Base-by-base conservation (phyloP, 2,888 invertebrate species). In the Cremastinae sp. region DNA sequence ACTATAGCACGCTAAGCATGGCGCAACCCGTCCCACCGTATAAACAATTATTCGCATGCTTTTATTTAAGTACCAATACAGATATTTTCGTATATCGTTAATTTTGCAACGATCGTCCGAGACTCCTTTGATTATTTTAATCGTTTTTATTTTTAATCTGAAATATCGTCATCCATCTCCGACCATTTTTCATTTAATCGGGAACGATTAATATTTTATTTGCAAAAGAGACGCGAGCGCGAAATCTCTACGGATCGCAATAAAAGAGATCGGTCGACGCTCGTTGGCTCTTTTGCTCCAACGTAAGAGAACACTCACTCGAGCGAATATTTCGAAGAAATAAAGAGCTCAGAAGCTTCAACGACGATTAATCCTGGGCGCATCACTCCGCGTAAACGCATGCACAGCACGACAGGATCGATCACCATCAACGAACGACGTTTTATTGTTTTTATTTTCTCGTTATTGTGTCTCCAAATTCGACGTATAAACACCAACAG, bases 221-320 rank as follows among this genome's bases (percentile, higher is more conserved):
- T 34, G 12, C 0, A 28, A 14, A 14, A 34, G 9, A 28, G 9
- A 28, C 2, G 14, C 54, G 28, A 54, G 14, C 14, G 14, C n/a
- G 34, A 34, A 28, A 2, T 36, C 5, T 28, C 28, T 28, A 2
- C 28, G 28, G 28, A 28, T 28, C 28, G 28, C 5, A 28, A 28
- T n/a, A n/a, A n/a, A n/a, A n/a, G n/a, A 28, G 28, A 28, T 28
- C 28, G 28, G 18, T 16, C 9, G 18, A 47, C 14, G 9, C 45
- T 18, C 12, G 43, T 43, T n/a, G n/a, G n/a, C n/a, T n/a, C 28
- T 28, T 28, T 5, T 12, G 28, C 28, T n/a, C 12, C 18, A 36
- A 38, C 8, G 36, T 10, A 61, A 38, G 9, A 7, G 2, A 7
- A 62, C 61, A 70, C 69, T 70, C 69, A 70, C 69, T n/a, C 18